Evolutionary conservation across 2,797 vertebrate species (phyloP).

Genomic region (Argya squamiceps): DNA sequence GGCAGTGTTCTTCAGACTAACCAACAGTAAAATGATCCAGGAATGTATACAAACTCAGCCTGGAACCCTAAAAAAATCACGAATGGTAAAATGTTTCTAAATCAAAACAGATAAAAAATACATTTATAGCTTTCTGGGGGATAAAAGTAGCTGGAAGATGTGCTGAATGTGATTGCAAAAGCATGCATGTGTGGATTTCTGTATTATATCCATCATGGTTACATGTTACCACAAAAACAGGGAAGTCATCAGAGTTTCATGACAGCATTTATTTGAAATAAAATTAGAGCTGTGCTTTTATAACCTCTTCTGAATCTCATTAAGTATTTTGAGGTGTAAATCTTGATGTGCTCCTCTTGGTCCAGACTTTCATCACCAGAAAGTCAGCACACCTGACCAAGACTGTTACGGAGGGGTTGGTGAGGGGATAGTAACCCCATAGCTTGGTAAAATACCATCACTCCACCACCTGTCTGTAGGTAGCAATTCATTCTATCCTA

Average conservation of each 20-base stretch:
- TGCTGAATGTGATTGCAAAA: neutral
- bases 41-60: neutral
- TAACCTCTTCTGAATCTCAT: neutral
- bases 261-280: neutral
- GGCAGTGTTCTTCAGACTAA: neutral
- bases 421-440: neutral
- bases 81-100: neutral
- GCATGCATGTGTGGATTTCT: rapidly evolving
- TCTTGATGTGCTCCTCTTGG: neutral
- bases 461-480: neutral
- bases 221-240: neutral
- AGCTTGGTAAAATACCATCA: neutral
- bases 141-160: neutral
- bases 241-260: neutral
- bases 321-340: neutral
- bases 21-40: neutral
- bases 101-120: neutral
- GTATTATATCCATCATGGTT: neutral
- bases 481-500: neutral
- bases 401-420: neutral
- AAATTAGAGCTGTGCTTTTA: neutral
- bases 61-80: neutral
- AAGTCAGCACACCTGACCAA: neutral
- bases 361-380: neutral
- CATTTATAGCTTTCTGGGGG: neutral